A percentile compares a stretch with the other conserved stretches of the same genome.
Evolutionary conservation across 1,140 invertebrate species (phyloP).

Genomic region (Panulirus ornatus): DNA sequence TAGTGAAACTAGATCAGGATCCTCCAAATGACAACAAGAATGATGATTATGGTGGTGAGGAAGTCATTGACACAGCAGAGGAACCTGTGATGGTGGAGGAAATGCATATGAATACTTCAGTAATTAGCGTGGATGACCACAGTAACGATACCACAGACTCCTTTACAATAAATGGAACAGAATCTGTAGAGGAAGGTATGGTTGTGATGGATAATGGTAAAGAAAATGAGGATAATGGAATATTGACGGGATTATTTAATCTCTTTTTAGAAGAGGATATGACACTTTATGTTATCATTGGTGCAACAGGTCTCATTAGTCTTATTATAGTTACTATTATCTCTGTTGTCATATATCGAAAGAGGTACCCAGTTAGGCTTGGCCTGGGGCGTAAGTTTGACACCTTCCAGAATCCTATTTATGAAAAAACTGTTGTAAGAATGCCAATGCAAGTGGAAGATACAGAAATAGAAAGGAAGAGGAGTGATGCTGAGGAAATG

Average conservation of each 20-base stretch:
- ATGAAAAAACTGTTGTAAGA: slow-evolving; percentile 75
- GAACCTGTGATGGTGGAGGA: background rate
- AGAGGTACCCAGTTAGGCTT: slow-evolving; percentile 78
- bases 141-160: background rate
- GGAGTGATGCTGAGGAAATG: slow-evolving; percentile 71
- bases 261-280: slow-evolving; percentile 42
- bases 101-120: background rate
- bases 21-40: background rate
- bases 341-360: slow-evolving; percentile 76
- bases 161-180: background rate
- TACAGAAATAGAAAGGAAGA: slow-evolving; percentile 55
- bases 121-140: background rate
- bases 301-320: background rate
- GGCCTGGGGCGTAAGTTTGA: slow-evolving; percentile 78
- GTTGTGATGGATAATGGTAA: background rate
- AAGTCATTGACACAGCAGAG: background rate
- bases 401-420: slow-evolving; percentile 78
- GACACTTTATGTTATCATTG: slow-evolving; percentile 35
- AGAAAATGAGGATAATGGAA: background rate
- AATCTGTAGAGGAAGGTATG: background rate
- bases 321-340: slow-evolving; percentile 48
- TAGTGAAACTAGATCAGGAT: background rate
- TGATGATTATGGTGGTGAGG: background rate
- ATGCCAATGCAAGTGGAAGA: slow-evolving; percentile 69
- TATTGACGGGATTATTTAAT: slow-evolving; percentile 25